Base-by-base conservation (phyloP, 2,113 vertebrate genomes). In the Stomatorhinus ivindoensis region DNA sequence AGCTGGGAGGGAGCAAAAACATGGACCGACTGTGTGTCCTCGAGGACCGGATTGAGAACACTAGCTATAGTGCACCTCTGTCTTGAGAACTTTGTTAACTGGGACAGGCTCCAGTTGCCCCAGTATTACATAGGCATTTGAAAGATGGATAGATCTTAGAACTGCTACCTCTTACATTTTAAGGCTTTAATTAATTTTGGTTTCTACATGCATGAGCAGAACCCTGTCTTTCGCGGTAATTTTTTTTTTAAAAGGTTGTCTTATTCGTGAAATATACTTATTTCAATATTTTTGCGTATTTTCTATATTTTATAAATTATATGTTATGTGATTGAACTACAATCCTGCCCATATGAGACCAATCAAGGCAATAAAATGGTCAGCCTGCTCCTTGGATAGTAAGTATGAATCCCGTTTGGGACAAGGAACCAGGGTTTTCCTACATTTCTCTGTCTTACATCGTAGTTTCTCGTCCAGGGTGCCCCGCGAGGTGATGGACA, bases 391-490 rank as follows among this genome's bases (percentile, higher is more conserved):
- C 10, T 69, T 31, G 7, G 27, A 15, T 1, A 69, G 61, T 13
- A 31, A 31, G n/a, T 69, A 27, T 13, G 10, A 69, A 9, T 69
- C 61, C 61, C 10, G 1, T 31, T 69, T 31, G 61, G 61, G 61
- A 69, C 61, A 4, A 69, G 61, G 61, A n/a, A 69, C 61, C n/a
- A 69, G n/a, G 27, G 61, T 69, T 1, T 69, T 27, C 61, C 61
- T 69, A n/a, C 15, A 48, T 80, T 27, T 27, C 1, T 80, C 65
- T 80, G n/a, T 82, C 97, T 98, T 95, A 99, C 98, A 99, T 95
- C 98, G 95, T 91, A 99, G 94, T 93, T 99, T 99, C 94, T 99
- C 98, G 0, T 99, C 98, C 94, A 99, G 95, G 0, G 98, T 99
- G 1, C 98, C 98, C 65, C 98, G 94, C 1, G 98, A 99, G 89